Evolutionary conservation across 1,140 invertebrate genomes (phyloP).

Genomic region (Pollicipes pollicipes): DNA sequence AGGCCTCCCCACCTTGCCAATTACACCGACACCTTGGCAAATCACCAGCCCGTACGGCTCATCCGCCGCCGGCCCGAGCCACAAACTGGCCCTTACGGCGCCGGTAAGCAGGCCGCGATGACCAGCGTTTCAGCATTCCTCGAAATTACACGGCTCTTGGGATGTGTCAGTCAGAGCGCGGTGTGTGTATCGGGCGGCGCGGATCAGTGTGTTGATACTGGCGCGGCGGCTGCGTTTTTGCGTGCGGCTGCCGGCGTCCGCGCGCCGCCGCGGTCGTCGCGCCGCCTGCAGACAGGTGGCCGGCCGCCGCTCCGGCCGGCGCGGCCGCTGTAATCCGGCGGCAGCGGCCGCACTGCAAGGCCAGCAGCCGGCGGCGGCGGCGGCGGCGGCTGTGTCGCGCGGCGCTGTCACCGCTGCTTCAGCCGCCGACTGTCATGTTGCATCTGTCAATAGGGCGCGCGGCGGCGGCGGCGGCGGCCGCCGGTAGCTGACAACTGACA

Average conservation of each 20-base stretch:
- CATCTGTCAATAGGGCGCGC: neutral
- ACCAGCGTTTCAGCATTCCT: neutral
- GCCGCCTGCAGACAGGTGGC: neutral
- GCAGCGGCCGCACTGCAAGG: too few species aligned
- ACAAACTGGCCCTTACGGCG: neutral
- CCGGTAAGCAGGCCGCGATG: neutral
- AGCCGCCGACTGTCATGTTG: neutral
- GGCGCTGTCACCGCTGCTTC: neutral
- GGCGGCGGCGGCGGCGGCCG: too few species aligned
- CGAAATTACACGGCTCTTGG: neutral
- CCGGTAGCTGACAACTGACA: neutral
- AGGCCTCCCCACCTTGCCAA: neutral
- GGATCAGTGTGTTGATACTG: neutral
- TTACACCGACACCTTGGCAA: slow-evolving; percentile 1
- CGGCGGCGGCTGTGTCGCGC: neutral
- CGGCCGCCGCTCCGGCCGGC: neutral
- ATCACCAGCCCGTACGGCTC: neutral
- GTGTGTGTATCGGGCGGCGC: too few species aligned
- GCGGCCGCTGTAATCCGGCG: neutral
- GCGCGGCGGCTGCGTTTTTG: neutral
- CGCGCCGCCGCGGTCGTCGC: neutral
- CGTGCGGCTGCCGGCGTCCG: neutral
- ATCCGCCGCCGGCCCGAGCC: too few species aligned
- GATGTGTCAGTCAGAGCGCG: neutral
- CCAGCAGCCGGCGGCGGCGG: neutral